A percentile compares a stretch with the other conserved stretches of the same genome.
These are phyloP conservation scores for Meloe dianella DNA, from an alignment of 2,888 invertebrate genomes.

Conservation along the genomic window DNA sequence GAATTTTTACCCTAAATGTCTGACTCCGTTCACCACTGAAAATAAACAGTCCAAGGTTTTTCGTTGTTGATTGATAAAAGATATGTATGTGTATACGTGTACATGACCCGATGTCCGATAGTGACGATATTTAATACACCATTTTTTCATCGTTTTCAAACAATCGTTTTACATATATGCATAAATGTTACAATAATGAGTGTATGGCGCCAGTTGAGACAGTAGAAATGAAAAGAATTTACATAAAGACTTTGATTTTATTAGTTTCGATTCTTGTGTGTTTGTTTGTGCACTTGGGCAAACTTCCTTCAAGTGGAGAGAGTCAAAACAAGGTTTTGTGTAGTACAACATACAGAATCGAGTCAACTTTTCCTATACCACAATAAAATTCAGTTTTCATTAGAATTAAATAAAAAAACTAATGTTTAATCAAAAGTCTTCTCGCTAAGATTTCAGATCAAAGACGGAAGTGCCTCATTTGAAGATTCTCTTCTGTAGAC, in stretches of 20 bases:
- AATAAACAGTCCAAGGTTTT: neutral
- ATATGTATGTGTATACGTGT: too few relatives aligned
- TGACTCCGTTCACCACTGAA: neutral
- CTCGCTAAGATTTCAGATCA: neutral
- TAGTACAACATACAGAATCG: too few relatives aligned
- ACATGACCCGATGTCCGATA: neutral
- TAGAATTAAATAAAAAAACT: too few relatives aligned
- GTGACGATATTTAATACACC: neutral
- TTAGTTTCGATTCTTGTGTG: neutral
- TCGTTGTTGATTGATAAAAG: neutral
- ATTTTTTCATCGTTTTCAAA: neutral
- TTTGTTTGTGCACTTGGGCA: too few relatives aligned
- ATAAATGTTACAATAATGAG: neutral
- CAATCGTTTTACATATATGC: neutral
- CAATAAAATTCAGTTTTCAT: too few relatives aligned
- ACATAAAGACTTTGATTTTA: neutral
- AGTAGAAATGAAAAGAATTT: neutral
- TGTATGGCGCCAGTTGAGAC: neutral
- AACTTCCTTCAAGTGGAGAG: too few relatives aligned
- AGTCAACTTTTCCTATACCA: too few relatives aligned
- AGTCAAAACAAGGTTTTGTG: too few relatives aligned
- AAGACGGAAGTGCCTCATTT: neutral
- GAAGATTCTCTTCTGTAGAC: neutral
- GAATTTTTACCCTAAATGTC: neutral
- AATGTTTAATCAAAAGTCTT: neutral